These are phyloP conservation scores for Octonoba sinensis DNA, from an alignment of 2,888 invertebrate species.

Conservation along the genomic window DNA sequence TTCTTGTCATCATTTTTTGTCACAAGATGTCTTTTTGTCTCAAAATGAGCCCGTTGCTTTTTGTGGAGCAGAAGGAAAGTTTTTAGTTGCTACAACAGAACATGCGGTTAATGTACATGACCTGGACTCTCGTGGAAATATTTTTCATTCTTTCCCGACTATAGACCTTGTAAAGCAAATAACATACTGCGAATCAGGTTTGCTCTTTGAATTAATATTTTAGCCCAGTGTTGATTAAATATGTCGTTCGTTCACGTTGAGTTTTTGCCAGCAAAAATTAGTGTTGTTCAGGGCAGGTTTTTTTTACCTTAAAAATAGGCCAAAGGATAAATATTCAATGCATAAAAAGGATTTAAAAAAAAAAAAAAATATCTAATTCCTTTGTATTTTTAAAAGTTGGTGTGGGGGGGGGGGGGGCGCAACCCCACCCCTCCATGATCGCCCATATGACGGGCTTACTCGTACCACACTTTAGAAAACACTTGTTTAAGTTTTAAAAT, in stretches of 20 bases:
- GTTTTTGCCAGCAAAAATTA: no score
- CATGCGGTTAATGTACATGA: conserved; percentile 75
- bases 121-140: conserved; percentile 72
- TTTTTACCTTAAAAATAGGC: no score
- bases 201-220: neutral
- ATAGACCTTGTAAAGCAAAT: conserved; percentile 52
- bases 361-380: no score
- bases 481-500: no score
- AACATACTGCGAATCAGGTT: conserved; percentile 59
- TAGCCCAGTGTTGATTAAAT: neutral
- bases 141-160: conserved; percentile 79
- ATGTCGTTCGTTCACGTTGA: neutral
- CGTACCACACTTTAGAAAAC: no score
- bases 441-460: no score
- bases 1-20: conserved; percentile 79
- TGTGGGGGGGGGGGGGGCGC: no score
- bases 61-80: conserved; percentile 74
- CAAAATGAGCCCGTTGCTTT: conserved; percentile 78
- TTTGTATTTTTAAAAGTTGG: no score
- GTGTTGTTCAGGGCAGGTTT: no score
- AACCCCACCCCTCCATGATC: no score
- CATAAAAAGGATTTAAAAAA: no score
- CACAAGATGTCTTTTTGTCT: conserved; percentile 78
- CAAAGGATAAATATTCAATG: no score
- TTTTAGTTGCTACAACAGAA: conserved; percentile 76